phyloP scores from a whole-genome alignment of 2,797 vertebrate species.

The Tauraco hartlaubi region DNA sequence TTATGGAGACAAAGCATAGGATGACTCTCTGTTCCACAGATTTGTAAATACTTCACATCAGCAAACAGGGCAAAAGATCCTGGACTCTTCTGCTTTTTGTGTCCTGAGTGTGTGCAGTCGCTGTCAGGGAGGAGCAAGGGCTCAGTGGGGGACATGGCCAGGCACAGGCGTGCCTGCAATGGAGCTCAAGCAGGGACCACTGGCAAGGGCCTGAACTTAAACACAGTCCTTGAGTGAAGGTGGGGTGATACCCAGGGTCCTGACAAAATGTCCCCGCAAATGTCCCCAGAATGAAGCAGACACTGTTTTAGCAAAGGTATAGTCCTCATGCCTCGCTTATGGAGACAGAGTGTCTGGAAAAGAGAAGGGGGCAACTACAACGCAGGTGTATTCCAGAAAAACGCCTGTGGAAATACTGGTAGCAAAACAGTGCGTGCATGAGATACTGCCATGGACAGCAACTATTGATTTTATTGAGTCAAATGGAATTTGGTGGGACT shows the following conservation, averaged over 20 bases:
- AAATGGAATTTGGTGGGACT: neutral
- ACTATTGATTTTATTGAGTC: neutral
- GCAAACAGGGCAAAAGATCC: neutral
- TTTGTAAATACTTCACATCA: neutral
- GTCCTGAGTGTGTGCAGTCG: neutral
- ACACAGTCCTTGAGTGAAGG: neutral
- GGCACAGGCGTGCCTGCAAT: neutral
- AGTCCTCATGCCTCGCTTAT: neutral
- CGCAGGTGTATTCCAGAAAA: neutral
- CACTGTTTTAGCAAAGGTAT: neutral
- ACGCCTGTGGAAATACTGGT: neutral
- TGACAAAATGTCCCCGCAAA: accelerated
- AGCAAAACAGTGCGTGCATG: neutral
- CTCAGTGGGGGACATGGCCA: neutral
- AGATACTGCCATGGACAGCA: neutral
- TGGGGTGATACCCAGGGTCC: neutral
- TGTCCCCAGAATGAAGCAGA: neutral
- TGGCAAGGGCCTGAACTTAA: neutral
- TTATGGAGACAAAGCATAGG: neutral
- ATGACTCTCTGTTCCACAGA: neutral
- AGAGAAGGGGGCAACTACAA: neutral
- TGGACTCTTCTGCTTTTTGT: neutral
- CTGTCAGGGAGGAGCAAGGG: neutral
- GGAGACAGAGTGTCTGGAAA: neutral
- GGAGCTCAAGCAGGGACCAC: accelerated